A percentile compares a stretch with the other conserved stretches of the same genome.
Conservation (phyloP, 2,797 vertebrate genomes). For the Neostethus bicornis region DNA sequence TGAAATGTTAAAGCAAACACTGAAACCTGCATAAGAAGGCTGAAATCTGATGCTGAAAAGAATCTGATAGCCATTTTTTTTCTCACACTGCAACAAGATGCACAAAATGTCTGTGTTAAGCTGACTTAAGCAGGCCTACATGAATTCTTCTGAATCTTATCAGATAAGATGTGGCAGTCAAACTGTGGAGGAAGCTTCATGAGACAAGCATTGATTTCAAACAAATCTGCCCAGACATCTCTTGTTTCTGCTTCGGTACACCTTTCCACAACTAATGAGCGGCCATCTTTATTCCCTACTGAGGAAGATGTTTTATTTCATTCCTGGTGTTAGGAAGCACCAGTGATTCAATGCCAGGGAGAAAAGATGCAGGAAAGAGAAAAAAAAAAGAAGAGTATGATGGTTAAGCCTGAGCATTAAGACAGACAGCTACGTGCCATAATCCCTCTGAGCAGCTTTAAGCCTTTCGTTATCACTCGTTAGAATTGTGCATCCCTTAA, state of each 20-base stretch:
- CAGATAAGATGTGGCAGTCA: conserved; percentile 52
- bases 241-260: conserved; percentile 59
- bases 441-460: conserved; percentile 83
- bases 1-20: conserved; percentile 51
- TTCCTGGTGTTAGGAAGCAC: conserved; percentile 70
- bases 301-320: conserved; percentile 68
- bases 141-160: conserved; percentile 38
- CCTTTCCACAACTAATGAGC: conserved; percentile 74
- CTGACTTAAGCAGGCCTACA: conserved; percentile 18
- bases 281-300: conserved; percentile 57
- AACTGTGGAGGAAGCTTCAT: conserved; percentile 51
- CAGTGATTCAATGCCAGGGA: conserved; percentile 68
- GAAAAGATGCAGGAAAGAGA: conserved; percentile 43
- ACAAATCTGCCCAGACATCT: conserved; percentile 70
- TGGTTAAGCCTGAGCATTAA: conserved; percentile 77
- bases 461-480: conserved; percentile 80
- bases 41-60: conserved; percentile 11
- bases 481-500: conserved; percentile 83
- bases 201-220: conserved; percentile 67
- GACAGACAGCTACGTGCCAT: conserved; percentile 78
- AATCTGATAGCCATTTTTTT: conserved; percentile 2
- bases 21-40: conserved; percentile 22
- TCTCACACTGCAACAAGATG: conserved; percentile 11
- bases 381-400: conserved; percentile 56
- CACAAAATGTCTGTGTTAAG: conserved; percentile 7